Conservation (phyloP, 2,113 vertebrate species). For the Anolis carolinensis region DNA sequence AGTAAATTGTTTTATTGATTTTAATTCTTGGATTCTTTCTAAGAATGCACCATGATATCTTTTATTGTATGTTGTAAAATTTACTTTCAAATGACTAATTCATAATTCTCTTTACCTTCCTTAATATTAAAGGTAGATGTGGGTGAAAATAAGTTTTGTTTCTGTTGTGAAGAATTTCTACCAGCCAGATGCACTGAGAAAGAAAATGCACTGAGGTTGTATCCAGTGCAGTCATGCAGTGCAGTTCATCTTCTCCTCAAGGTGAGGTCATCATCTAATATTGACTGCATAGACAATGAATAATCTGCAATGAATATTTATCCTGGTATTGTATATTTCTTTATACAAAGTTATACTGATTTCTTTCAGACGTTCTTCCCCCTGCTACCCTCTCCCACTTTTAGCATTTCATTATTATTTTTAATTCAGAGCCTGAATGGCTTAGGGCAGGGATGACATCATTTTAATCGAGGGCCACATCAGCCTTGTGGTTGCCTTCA, state of each 20-base stretch:
- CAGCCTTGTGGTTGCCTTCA: too few species aligned
- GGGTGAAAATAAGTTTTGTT: slow-evolving; percentile 77
- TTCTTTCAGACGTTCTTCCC: not conserved
- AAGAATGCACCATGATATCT: not conserved
- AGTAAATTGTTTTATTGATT: slow-evolving; percentile 11
- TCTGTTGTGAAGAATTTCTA: slow-evolving; percentile 83
- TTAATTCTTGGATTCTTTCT: not conserved
- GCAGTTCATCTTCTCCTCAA: slow-evolving; percentile 84
- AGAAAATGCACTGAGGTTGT: slow-evolving; percentile 79
- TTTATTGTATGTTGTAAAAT: not conserved
- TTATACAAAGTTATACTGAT: slow-evolving; percentile 7
- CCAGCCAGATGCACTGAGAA: slow-evolving; percentile 75
- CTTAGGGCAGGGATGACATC: too few species aligned
- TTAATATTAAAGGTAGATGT: slow-evolving; percentile 73
- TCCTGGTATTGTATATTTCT: not conserved
- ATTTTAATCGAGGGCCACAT: too few species aligned
- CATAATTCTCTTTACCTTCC: slow-evolving; percentile 1
- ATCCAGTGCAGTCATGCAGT: slow-evolving; percentile 78
- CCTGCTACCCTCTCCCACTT: not conserved
- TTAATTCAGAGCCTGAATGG: not conserved
- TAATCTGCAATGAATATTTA: fast-evolving
- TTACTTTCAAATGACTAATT: not conserved
- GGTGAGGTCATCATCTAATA: slow-evolving; percentile 59
- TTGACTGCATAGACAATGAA: not conserved
- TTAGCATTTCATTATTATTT: not conserved